Evolutionary conservation across 1,140 invertebrate species (phyloP), one percentile per base, ranked within the genome.

Genomic region (Diplogasteroides magnus): DNA sequence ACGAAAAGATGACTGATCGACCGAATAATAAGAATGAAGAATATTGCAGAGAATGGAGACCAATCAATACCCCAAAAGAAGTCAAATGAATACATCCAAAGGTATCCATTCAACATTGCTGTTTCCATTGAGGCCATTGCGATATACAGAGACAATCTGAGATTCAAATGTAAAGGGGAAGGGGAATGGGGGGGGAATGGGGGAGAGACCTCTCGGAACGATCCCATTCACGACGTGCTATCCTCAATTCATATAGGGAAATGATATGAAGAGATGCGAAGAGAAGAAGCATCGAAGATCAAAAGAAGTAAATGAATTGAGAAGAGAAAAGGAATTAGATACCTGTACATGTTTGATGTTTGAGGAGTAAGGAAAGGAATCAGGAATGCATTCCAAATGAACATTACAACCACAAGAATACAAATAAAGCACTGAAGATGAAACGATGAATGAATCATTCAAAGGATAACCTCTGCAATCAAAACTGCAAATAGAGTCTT

Each of bases 101-200:
- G 66, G 60, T 74, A 74, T 6, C 56, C 73, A 58, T 74, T 74
- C 2, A 74, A 19, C 55, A 72, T 67, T 28, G 70, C 73, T 2
- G 55, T 72, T 26, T 74, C 70, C 48, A 74, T 57, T 1, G 73
- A 73, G 26, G 73, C 65, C 1, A 68, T 56, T 1, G 60, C 69
- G 48, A 74, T 74, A 62, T 74, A 71, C 59, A 74, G 48, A 15
- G 56, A 60, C 15, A 73, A 26, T 66, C 72, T 73, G 60, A 58
- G 14, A 2, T 19, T 65, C 25, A 65, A n/a, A 15, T 19, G 25
- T 6, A 23, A 26, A 25, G 0, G 25, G 6, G 1, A 3, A 27
- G 27, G 14, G 66, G 56, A 14, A n/a, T n/a, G 64, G 19, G 15
- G 25, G 11, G 6, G 13, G 26, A 2, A 31, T 29, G n/a, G 64